Evolutionary conservation across 1,140 invertebrate genomes (phyloP).

Genomic region (Palaemon carinicauda): DNA sequence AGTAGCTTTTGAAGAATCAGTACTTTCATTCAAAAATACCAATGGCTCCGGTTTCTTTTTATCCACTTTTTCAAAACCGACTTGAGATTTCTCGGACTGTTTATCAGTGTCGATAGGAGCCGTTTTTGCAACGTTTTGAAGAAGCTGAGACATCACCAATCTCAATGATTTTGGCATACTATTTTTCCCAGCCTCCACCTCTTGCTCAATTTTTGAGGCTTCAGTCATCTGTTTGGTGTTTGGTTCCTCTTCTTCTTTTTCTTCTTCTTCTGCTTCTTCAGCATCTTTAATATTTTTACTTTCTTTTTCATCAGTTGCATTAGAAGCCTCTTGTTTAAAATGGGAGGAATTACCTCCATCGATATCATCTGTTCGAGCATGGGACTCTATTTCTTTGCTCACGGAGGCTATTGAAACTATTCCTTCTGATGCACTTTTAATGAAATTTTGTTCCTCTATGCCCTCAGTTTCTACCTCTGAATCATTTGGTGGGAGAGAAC

Average conservation of each 20-base stretch:
- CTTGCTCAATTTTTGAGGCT: background rate
- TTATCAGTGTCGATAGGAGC: no score
- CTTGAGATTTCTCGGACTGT: background rate
- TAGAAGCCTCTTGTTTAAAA: background rate
- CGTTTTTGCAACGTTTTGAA: no score
- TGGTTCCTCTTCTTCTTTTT: no score
- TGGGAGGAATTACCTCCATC: background rate
- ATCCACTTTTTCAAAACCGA: background rate
- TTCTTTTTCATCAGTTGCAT: background rate
- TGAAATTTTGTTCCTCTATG: no score
- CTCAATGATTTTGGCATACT: background rate
- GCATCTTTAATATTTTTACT: background rate
- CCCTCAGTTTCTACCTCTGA: no score
- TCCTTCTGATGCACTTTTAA: no score
- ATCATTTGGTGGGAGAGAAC: no score
- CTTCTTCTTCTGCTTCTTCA: background rate
- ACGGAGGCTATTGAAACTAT: no score
- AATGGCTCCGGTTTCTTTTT: background rate
- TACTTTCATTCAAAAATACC: background rate
- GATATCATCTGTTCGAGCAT: background rate
- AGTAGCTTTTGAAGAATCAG: background rate
- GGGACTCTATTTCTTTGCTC: no score
- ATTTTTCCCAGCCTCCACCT: background rate
- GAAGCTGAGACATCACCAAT: no score
- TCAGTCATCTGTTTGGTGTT: background rate